phyloP scores from a whole-genome alignment of 1,140 invertebrate species.

The Palaemon carinicauda region DNA sequence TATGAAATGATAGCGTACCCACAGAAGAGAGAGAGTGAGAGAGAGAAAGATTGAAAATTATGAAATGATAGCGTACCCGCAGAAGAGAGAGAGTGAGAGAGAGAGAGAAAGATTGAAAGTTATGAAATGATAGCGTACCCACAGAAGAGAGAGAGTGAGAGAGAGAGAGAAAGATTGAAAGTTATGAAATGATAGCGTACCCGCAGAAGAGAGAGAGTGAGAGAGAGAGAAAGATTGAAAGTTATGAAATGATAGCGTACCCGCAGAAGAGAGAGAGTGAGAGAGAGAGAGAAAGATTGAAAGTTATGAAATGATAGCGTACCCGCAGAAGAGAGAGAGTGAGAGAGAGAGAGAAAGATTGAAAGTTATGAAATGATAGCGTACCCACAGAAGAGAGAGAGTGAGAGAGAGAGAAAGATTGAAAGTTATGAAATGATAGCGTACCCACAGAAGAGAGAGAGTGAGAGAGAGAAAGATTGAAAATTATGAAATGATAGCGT shows the following conservation, averaged over 20 bases:
- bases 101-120: too few species aligned
- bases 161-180: background rate
- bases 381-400: too few species aligned
- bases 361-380: too few species aligned
- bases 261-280: background rate
- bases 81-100: background rate
- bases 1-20: too few species aligned
- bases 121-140: too few species aligned
- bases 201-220: background rate
- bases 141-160: background rate
- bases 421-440: too few species aligned
- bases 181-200: too few species aligned
- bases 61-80: too few species aligned
- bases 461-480: background rate
- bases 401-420: background rate
- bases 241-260: too few species aligned
- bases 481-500: too few species aligned
- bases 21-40: background rate
- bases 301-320: too few species aligned
- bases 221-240: too few species aligned
- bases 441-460: background rate
- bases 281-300: background rate
- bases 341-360: background rate
- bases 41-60: background rate
- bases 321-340: background rate